Evolutionary conservation across 2,113 vertebrate genomes (phyloP), one percentile per base, ranked within the genome.

Genomic region (Hoplias malabaricus): DNA sequence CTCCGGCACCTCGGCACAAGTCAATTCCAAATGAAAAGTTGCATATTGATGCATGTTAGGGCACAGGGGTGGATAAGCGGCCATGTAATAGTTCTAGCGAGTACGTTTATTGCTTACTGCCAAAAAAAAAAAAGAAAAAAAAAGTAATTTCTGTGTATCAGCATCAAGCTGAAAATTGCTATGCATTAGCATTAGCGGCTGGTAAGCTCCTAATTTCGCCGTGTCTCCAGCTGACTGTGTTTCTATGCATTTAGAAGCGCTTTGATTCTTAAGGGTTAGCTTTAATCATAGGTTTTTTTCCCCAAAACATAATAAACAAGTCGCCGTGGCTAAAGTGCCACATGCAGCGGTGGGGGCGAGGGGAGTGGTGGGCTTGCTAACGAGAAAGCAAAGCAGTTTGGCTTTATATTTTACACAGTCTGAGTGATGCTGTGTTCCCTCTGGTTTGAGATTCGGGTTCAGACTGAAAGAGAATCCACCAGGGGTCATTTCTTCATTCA

Each of bases 201-300:
- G 93, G 94, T 96, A 96, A 98, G 96, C 96, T 95, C 96, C 96
- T 98, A 96, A 98, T 98, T 98, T 95, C 94, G 84, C 90, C 93
- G 95, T 96, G 96, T 98, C 96, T 98, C 96, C 96, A 95, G 95
- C 95, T 93, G 91, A 94, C 94, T 96, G 94, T 96, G 96, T 98
- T 98, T 96, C 93, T 94, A 98, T 98, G 96, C 96, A 98, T 98
- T 98, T 97, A 95, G 96, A 98, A 98, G 68, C 94, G 92, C 95
- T 95, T 95, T 95, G 94, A 96, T 96, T 97, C 63, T 94, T 96
- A 96, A 96, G 96, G 93, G 96, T 94, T 95, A 93, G 92, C 93
- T 95, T 96, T 97, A 98, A 99, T 98, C 95, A 21, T 7, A 19
- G n/a, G 2, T 95, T 94, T 96, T 96, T 95, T 94, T 94, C 95